Evolutionary conservation across 2,113 vertebrate genomes (phyloP).

Genomic region (Sorex araneus): DNA sequence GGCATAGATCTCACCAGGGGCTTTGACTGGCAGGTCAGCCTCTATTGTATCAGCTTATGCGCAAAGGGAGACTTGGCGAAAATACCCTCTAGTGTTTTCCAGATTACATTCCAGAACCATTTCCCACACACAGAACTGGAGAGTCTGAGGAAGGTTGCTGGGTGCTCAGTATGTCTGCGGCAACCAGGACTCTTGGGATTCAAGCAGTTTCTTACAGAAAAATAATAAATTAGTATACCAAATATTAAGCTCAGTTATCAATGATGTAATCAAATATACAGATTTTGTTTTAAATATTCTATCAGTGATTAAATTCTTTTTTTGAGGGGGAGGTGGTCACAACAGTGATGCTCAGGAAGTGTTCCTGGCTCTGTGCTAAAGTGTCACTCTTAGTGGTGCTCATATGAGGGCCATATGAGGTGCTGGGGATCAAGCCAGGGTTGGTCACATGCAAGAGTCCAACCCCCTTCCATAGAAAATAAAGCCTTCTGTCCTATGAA

Average conservation of each 20-base stretch:
- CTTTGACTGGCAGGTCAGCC: neutral
- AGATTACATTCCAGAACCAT: neutral
- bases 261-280: constrained; percentile 26
- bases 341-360: no score
- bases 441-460: no score
- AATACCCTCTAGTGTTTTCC: neutral
- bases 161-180: neutral
- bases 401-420: no score
- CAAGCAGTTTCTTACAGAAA: neutral
- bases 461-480: no score
- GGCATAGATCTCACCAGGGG: neutral
- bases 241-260: constrained; percentile 37
- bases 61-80: neutral
- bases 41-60: neutral
- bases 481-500: no score
- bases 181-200: neutral
- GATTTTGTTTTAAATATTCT: constrained; percentile 47
- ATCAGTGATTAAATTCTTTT: constrained; percentile 14
- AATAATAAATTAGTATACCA: neutral
- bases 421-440: no score
- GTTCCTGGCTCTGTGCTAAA: no score
- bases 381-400: no score
- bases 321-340: neutral
- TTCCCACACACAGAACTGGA: neutral
- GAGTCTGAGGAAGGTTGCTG: neutral